phyloP scores from a whole-genome alignment of 2,113 vertebrate species.

The Amblyornis subalaris region DNA sequence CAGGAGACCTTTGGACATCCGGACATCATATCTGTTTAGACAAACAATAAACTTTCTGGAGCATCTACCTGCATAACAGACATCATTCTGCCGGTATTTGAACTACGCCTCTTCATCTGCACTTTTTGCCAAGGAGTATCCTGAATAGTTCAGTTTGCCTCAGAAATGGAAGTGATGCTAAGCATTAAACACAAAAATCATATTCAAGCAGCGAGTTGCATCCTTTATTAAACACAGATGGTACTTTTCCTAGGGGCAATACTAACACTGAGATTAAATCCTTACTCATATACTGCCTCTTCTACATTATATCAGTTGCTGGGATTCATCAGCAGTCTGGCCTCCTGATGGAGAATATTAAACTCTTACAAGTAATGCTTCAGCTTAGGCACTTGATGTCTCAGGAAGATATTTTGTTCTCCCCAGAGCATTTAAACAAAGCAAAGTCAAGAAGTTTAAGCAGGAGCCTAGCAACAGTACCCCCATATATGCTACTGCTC shows the following conservation, averaged over 20 bases:
- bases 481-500: neutral
- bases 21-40: neutral
- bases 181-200: neutral
- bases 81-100: neutral
- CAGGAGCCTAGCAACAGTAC: neutral
- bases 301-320: neutral
- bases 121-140: neutral
- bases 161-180: neutral
- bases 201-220: neutral
- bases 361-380: neutral
- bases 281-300: neutral
- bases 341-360: neutral
- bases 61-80: neutral
- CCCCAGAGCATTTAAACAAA: slow-evolving; percentile 19
- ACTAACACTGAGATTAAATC: neutral
- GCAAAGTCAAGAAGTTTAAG: neutral
- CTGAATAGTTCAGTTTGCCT: neutral
- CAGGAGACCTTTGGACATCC: neutral
- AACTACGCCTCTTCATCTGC: neutral
- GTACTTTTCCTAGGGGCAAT: neutral
- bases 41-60: neutral
- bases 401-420: neutral
- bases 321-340: neutral
- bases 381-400: neutral
- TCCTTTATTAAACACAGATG: neutral